Conservation (phyloP, 1,140 invertebrate species). For the Lordiphosa collinella region DNA sequence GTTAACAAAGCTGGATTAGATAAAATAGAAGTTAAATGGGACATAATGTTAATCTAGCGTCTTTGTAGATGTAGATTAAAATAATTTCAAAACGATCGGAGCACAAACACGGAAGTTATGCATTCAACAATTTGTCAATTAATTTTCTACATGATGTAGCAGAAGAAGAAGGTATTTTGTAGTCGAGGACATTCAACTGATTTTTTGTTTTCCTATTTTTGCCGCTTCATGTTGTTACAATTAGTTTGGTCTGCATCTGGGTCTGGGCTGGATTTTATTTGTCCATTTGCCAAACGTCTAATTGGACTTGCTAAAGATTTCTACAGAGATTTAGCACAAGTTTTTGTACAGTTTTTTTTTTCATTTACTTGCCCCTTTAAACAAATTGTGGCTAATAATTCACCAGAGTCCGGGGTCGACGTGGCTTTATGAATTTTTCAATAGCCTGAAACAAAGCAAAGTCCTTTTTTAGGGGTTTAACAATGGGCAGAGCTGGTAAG, state of each 20-base stretch:
- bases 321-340: constrained; percentile 67
- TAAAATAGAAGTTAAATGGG: too few species aligned
- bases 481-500: not conserved
- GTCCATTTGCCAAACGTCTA: constrained; percentile 74
- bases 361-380: constrained; percentile 17
- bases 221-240: constrained; percentile 71
- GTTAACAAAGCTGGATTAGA: too few species aligned
- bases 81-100: too few species aligned
- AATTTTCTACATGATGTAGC: too few species aligned
- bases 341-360: constrained; percentile 21
- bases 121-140: too few species aligned
- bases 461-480: constrained; percentile 10
- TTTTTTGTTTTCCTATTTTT: constrained; percentile 31
- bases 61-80: too few species aligned
- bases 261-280: constrained; percentile 20
- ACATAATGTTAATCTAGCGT: too few species aligned
- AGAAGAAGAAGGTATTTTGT: too few species aligned
- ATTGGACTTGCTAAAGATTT: constrained; percentile 76
- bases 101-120: too few species aligned
- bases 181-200: too few species aligned
- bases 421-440: constrained; percentile 43
- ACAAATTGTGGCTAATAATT: constrained; percentile 23
- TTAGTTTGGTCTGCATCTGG: constrained; percentile 47
- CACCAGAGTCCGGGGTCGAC: not conserved
- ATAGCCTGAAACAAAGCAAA: constrained; percentile 30